Evolutionary conservation across 1,140 invertebrate genomes (phyloP).

Genomic region (Eurosta solidaginis): DNA sequence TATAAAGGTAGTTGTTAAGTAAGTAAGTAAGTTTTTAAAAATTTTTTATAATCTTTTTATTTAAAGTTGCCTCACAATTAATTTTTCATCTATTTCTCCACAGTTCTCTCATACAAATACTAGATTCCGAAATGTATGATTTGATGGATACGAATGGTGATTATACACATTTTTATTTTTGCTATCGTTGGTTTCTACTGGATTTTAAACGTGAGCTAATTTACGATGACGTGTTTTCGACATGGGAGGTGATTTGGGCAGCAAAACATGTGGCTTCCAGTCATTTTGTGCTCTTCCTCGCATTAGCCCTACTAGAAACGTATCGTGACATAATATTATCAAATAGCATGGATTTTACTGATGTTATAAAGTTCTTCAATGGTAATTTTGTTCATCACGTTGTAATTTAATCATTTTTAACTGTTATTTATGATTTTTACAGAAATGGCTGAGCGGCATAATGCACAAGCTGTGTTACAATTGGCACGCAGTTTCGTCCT

Average conservation of each 20-base stretch:
- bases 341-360: slow-evolving; percentile 96
- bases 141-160: slow-evolving; percentile 93
- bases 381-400: slow-evolving; percentile 68
- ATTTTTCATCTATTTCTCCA: slow-evolving; percentile 28
- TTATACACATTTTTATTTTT: slow-evolving; percentile 97
- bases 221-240: slow-evolving; percentile 89
- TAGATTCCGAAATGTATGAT: slow-evolving; percentile 92
- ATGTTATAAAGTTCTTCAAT: slow-evolving; percentile 98
- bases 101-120: slow-evolving; percentile 79
- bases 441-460: slow-evolving; percentile 96
- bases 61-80: neutral
- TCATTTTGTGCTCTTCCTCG: slow-evolving; percentile 92
- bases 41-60: neutral
- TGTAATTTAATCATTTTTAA: neutral
- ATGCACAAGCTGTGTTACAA: slow-evolving; percentile 79
- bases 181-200: slow-evolving; percentile 88
- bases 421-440: slow-evolving; percentile 53
- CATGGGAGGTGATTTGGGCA: slow-evolving; percentile 97
- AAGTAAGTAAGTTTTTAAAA: neutral
- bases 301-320: slow-evolving; percentile 86
- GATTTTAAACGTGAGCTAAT: slow-evolving; percentile 81
- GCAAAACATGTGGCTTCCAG: slow-evolving; percentile 82
- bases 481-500: slow-evolving; percentile 82
- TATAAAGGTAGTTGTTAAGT: too few relatives aligned
- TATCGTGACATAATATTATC: slow-evolving; percentile 93